Evolutionary conservation across 1,140 invertebrate genomes (phyloP).

Genomic region (Diorhabda sublineata): DNA sequence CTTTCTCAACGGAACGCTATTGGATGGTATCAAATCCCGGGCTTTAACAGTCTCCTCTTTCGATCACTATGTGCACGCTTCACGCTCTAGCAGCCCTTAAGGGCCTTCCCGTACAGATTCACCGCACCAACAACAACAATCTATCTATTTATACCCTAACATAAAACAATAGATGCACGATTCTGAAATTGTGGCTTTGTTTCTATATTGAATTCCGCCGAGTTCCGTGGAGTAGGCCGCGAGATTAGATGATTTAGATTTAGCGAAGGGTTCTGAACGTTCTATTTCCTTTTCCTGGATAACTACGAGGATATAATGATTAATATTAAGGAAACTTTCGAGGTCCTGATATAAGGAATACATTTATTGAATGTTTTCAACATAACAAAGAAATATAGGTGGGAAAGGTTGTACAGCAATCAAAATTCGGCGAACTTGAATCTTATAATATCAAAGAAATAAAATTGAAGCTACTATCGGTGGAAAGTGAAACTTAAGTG

Average conservation of each 20-base stretch:
- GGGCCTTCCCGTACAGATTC: not conserved
- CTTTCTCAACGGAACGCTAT: not conserved
- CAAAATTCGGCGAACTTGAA: too few species aligned
- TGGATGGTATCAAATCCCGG: constrained; percentile 1
- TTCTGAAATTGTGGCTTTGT: constrained; percentile 18
- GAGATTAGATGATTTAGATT: constrained; percentile 17
- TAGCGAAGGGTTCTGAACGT: not conserved
- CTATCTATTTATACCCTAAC: not conserved
- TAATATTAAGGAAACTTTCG: too few species aligned
- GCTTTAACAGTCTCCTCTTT: not conserved
- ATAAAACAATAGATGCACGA: constrained; percentile 19
- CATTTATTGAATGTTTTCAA: too few species aligned
- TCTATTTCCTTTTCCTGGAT: too few species aligned
- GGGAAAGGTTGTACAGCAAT: too few species aligned
- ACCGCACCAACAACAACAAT: not conserved
- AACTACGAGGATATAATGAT: too few species aligned
- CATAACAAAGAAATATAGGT: too few species aligned
- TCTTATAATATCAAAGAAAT: too few species aligned
- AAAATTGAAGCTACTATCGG: too few species aligned
- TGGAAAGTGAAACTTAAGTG: too few species aligned
- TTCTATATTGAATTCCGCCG: constrained; percentile 13
- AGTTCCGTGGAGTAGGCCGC: constrained; percentile 4
- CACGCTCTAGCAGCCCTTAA: not conserved
- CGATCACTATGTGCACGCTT: not conserved
- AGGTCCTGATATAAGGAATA: too few species aligned